Evolutionary conservation across 2,888 invertebrate species (phyloP).

Genomic region (Dolomedes plantarius): DNA sequence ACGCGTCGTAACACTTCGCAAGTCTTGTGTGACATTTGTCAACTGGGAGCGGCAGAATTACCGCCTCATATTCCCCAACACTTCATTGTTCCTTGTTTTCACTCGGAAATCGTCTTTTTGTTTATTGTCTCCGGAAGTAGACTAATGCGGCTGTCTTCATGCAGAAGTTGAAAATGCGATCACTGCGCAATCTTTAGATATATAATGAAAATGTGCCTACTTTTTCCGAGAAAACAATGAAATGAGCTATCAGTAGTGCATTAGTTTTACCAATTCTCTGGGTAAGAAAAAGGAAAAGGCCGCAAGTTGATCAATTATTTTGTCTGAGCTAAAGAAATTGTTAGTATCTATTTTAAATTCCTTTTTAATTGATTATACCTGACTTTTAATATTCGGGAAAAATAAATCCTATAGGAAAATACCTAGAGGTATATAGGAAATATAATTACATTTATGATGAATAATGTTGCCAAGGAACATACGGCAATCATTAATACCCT

Average conservation of each 20-base stretch:
- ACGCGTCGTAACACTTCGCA: constrained; percentile 10
- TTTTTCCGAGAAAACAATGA: background rate
- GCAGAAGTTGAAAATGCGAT: background rate
- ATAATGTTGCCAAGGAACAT: no score
- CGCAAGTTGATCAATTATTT: no score
- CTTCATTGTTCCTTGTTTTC: constrained; percentile 26
- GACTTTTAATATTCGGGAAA: no score
- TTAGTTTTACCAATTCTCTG: no score
- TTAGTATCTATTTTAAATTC: no score
- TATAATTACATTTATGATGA: no score
- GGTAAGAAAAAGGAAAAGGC: no score
- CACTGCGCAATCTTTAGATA: background rate
- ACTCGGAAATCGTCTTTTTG: constrained; percentile 33
- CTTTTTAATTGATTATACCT: no score
- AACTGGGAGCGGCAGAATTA: background rate
- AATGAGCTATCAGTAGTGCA: background rate
- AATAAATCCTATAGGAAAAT: no score
- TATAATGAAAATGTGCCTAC: background rate
- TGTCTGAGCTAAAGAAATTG: no score
- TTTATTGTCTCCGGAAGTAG: constrained; percentile 33
- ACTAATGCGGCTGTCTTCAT: background rate
- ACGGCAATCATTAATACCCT: no score
- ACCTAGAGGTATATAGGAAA: no score
- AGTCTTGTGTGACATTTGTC: constrained; percentile 37
- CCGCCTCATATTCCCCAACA: background rate